phyloP scores from a whole-genome alignment of 1,140 invertebrate species.

The Plectrocnemia conspersa region DNA sequence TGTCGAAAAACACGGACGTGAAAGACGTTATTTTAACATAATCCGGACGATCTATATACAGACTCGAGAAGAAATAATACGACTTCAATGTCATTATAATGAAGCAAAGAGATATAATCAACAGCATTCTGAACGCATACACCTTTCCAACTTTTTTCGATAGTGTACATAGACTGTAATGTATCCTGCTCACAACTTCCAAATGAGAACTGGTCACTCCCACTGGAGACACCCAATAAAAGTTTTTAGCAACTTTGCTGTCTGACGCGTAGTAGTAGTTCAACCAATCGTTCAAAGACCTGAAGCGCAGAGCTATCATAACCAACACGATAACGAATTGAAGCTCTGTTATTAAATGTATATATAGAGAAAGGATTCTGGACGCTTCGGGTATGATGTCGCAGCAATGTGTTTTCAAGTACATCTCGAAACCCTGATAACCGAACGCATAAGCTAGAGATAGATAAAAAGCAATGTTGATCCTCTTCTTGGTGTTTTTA shows the following conservation, averaged over 20 bases:
- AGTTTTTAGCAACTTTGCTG: too few relatives aligned
- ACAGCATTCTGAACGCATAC: conserved; percentile 14
- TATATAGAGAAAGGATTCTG: not conserved
- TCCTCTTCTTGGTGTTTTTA: conserved; percentile 15
- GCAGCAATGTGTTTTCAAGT: not conserved
- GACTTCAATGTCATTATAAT: conserved; percentile 20
- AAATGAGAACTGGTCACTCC: conserved; percentile 19
- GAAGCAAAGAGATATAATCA: conserved; percentile 22
- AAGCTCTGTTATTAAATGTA: conserved; percentile 16
- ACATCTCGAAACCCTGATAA: conserved; percentile 4
- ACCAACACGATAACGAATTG: conserved; percentile 18
- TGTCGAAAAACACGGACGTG: conserved; percentile 16
- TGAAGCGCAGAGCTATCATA: conserved; percentile 15
- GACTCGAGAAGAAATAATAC: conserved; percentile 23
- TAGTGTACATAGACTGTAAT: conserved; percentile 23
- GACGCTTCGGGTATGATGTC: not conserved
- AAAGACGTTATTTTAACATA: conserved; percentile 6
- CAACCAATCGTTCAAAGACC: conserved; percentile 21
- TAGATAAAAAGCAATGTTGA: conserved; percentile 11
- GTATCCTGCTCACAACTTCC: conserved; percentile 18
- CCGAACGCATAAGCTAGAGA: not conserved
- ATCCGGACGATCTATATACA: conserved; percentile 1
- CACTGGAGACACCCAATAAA: conserved; percentile 22
- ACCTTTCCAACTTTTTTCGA: conserved; percentile 13
- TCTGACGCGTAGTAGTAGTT: conserved; percentile 8